These are phyloP conservation scores for Holacanthus passer DNA, from an alignment of 2,113 vertebrate genomes.

Conservation along the genomic window DNA sequence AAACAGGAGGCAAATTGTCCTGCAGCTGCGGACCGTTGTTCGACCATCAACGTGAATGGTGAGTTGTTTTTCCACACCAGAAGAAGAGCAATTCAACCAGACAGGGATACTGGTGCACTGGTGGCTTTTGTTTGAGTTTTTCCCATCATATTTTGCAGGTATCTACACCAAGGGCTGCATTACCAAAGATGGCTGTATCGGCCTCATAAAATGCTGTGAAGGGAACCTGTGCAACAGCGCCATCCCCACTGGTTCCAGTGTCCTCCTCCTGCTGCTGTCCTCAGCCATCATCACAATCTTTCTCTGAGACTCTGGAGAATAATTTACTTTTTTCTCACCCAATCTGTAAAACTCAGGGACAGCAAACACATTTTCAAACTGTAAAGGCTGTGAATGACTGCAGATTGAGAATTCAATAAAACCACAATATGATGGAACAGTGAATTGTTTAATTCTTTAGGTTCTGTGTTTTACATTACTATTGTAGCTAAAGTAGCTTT, in stretches of 20 bases:
- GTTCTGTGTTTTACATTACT: no score
- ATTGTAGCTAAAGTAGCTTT: no score
- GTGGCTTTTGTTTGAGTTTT: neutral
- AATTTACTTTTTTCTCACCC: neutral
- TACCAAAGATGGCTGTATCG: accelerated
- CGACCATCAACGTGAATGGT: accelerated
- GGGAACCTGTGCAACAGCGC: constrained; percentile 55
- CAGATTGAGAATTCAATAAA: constrained; percentile 11
- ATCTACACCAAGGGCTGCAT: neutral
- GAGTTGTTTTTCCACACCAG: neutral
- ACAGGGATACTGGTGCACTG: no score
- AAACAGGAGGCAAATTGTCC: neutral
- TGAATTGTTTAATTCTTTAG: no score
- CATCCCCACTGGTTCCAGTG: constrained; percentile 13
- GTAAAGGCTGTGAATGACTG: neutral
- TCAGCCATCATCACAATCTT: constrained; percentile 44
- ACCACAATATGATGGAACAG: neutral
- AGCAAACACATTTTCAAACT: neutral
- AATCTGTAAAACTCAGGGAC: neutral
- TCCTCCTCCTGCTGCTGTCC: constrained; percentile 48
- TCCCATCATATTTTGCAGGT: constrained; percentile 15
- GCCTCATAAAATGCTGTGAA: constrained; percentile 23
- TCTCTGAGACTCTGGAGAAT: constrained; percentile 32
- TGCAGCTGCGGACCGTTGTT: accelerated
- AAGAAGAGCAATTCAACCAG: no score